Percentiles rank a stretch among this genome's conserved stretches.
Evolutionary conservation across 2,888 invertebrate genomes (phyloP).

Genomic region (Pollenia amentaria): DNA sequence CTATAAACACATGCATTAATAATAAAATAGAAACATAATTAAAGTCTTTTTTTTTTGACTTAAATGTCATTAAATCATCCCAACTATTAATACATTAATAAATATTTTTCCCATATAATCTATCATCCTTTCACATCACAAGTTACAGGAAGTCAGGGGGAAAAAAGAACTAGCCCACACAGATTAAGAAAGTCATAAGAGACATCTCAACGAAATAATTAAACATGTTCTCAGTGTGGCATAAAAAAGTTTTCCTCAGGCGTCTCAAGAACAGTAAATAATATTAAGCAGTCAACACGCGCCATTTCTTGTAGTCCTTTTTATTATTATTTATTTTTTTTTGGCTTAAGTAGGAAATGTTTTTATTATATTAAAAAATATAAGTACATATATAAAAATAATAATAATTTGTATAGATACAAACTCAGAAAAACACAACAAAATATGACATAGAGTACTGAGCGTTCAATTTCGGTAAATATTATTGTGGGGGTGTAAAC

Average conservation of each 20-base stretch:
- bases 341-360: neutral
- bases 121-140: neutral
- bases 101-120: neutral
- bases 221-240: conserved; percentile 10
- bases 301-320: conserved; percentile 6
- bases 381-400: neutral
- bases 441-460: neutral
- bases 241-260: conserved; percentile 17
- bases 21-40: too few species aligned
- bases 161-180: neutral
- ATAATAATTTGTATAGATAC: conserved; percentile 2
- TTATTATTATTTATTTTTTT: neutral
- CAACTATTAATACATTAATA: neutral
- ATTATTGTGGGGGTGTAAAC: too few species aligned
- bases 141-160: neutral
- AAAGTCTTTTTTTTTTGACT: neutral
- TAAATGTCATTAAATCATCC: neutral
- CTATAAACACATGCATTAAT: too few species aligned
- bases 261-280: conserved; percentile 35
- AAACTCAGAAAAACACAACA: neutral
- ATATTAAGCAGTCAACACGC: conserved; percentile 29
- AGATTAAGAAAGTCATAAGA: conserved; percentile 13
- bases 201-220: conserved; percentile 41
- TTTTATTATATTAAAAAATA: conserved; percentile 5
- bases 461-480: neutral